phyloP scores from a whole-genome alignment of 1,140 invertebrate genomes.

The Megalopta genalis region DNA sequence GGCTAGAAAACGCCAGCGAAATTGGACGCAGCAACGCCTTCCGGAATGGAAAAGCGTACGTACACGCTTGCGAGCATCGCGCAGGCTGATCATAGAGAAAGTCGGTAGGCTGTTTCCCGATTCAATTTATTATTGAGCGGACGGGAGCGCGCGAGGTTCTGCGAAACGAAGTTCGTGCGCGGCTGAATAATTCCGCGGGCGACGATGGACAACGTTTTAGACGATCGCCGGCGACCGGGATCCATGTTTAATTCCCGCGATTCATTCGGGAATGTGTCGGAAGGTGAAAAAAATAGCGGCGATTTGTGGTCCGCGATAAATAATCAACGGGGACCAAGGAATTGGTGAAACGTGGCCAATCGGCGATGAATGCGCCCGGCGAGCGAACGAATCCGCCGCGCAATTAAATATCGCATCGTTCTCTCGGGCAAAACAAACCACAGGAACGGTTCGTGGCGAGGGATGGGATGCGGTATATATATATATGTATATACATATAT shows the following conservation, averaged over 20 bases:
- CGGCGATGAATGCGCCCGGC: not conserved
- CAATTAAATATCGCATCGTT: conserved; percentile 37
- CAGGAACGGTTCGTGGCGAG: not conserved
- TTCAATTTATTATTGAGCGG: not conserved
- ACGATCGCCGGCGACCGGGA: not conserved
- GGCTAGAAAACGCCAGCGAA: too few relatives aligned
- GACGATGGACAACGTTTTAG: not conserved
- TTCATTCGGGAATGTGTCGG: too few relatives aligned
- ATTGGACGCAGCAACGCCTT: not conserved
- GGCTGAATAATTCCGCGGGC: not conserved
- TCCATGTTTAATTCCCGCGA: not conserved
- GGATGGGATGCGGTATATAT: not conserved
- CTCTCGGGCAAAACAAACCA: conserved; percentile 26
- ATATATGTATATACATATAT: too few relatives aligned
- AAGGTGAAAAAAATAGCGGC: not conserved
- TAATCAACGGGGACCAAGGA: not conserved
- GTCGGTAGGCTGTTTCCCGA: not conserved
- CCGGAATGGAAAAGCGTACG: too few relatives aligned
- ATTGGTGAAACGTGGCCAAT: conserved; percentile 22
- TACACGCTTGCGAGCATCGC: too few relatives aligned
- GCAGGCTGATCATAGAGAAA: not conserved
- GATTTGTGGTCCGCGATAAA: not conserved
- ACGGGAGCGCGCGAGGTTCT: not conserved
- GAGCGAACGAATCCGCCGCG: not conserved
- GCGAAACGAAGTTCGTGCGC: not conserved